A percentile compares a stretch with the other conserved stretches of the same genome.
These are phyloP conservation scores for Uria lomvia DNA, from an alignment of 2,113 vertebrate genomes.

Conservation along the genomic window DNA sequence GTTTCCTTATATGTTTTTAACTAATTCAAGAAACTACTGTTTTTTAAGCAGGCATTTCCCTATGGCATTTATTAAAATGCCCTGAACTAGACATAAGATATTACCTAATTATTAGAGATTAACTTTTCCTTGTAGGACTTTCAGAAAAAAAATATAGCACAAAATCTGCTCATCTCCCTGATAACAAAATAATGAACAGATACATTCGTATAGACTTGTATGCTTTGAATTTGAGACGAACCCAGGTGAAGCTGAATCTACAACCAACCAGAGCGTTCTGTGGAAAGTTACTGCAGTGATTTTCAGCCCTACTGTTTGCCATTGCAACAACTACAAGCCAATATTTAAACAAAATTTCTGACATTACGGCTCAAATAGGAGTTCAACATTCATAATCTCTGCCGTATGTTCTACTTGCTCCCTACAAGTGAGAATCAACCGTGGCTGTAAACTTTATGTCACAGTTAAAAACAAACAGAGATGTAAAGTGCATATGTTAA, in stretches of 20 bases:
- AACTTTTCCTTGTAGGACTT: not conserved
- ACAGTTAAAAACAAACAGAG: not conserved
- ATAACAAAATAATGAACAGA: not conserved
- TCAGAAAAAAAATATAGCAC: not conserved
- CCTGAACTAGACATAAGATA: not conserved
- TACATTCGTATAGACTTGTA: not conserved
- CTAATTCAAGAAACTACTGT: not conserved
- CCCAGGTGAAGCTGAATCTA: not conserved
- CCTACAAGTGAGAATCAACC: not conserved
- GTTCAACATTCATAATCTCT: not conserved
- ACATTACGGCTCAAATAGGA: not conserved
- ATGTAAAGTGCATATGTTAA: not conserved
- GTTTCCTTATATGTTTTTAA: not conserved
- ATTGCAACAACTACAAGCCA: not conserved
- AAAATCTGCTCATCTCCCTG: not conserved
- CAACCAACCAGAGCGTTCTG: not conserved
- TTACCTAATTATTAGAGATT: not conserved
- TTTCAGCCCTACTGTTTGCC: not conserved
- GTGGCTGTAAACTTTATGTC: not conserved
- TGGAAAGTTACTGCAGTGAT: not conserved
- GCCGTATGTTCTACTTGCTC: not conserved
- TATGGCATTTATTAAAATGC: not conserved
- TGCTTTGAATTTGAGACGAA: not conserved
- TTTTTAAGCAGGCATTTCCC: not conserved
- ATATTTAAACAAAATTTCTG: not conserved